Conservation (phyloP, 1,140 invertebrate species). For the Ceratoteleas bidentatus region DNA sequence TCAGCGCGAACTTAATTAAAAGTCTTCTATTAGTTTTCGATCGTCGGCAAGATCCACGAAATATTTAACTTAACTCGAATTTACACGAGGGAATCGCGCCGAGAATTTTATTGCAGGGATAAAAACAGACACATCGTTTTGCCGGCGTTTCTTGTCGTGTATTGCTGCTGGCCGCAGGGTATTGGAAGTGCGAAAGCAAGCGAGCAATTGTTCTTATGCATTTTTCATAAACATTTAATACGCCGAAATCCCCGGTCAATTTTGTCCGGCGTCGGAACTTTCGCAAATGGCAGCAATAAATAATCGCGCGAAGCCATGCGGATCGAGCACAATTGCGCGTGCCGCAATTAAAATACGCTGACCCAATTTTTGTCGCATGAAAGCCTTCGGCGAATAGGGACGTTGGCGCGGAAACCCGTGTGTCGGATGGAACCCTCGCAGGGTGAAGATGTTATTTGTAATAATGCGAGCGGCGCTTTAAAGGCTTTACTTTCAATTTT, state of each 20-base stretch:
- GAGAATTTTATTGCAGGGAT: slow-evolving; percentile 29
- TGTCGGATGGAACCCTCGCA: slow-evolving; percentile 10
- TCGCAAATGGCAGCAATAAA: neutral
- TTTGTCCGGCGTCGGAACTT: neutral
- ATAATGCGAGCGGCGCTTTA: slow-evolving; percentile 24
- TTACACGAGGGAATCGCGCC: slow-evolving; percentile 42
- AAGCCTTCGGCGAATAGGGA: neutral
- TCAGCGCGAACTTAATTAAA: slow-evolving; percentile 56
- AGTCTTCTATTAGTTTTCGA: slow-evolving; percentile 51
- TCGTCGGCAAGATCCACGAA: slow-evolving; percentile 32
- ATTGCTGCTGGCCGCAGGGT: neutral
- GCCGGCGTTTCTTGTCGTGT: neutral
- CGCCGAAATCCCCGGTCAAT: neutral
- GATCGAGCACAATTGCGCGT: slow-evolving; percentile 9
- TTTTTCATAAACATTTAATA: slow-evolving; percentile 30
- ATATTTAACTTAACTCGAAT: slow-evolving; percentile 53
- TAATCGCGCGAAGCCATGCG: neutral
- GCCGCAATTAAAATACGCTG: slow-evolving; percentile 18
- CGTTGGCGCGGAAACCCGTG: too few species aligned
- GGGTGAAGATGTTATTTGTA: slow-evolving; percentile 37
- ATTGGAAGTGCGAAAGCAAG: neutral
- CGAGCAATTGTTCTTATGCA: slow-evolving; percentile 8
- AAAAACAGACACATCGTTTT: slow-evolving; percentile 1
- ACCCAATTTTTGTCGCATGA: slow-evolving; percentile 16
- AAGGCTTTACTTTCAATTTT: slow-evolving; percentile 46